Percentiles rank a stretch among this genome's conserved stretches.
Evolutionary conservation across 2,113 vertebrate species (phyloP).

Genomic region (Apus apus): DNA sequence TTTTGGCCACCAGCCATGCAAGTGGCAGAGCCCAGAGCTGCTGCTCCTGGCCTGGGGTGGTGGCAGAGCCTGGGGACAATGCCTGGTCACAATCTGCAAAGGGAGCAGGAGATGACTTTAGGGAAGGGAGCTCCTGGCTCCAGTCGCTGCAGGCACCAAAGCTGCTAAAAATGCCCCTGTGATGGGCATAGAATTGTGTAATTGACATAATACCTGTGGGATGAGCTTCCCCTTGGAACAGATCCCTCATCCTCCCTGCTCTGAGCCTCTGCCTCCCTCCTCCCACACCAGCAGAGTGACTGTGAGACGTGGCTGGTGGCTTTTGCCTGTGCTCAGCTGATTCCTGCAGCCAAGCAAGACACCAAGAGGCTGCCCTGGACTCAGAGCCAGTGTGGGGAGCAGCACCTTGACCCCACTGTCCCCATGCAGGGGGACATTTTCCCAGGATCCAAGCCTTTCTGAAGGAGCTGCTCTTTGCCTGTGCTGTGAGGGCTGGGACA

Average conservation of each 20-base stretch:
- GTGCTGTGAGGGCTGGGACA: no score
- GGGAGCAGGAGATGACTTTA: neutral
- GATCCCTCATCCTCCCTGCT: neutral
- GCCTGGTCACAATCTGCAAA: accelerated
- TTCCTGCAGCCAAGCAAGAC: no score
- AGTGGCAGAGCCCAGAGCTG: neutral
- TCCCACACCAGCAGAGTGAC: accelerated
- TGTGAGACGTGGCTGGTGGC: neutral
- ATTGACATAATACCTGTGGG: no score
- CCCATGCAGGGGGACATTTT: no score
- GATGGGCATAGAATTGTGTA: neutral
- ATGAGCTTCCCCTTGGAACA: neutral
- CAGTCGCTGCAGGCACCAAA: neutral
- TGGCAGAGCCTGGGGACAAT: no score
- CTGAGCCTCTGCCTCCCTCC: neutral
- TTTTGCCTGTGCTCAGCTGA: neutral
- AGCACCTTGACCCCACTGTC: no score
- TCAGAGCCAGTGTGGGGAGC: no score
- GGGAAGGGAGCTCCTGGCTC: neutral
- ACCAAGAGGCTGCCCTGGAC: no score
- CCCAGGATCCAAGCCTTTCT: no score
- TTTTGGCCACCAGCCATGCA: neutral
- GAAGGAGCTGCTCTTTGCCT: no score
- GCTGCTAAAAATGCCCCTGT: neutral
- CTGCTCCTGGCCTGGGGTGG: no score